Base-by-base conservation (phyloP, 2,113 vertebrate species). In the Cyprinodon tularosa region DNA sequence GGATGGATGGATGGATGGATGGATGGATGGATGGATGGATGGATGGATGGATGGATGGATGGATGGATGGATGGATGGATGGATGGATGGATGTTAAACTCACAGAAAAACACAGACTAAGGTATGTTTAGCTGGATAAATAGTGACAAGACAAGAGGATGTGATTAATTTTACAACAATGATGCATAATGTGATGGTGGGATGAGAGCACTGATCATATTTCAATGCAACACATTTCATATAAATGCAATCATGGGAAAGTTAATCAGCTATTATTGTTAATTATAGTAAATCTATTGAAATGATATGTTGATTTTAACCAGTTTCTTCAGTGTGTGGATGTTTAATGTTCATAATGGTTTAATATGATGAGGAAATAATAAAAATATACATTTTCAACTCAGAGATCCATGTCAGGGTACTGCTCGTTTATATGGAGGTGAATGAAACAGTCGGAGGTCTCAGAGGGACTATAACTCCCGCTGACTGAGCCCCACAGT, bases 401-500 rank as follows among this genome's bases (percentile, higher is more conserved):
- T 3, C 59, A 60, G 61, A 66, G 72, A 75, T 9, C 40, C 59
- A 78, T 44, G 68, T 78, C 17, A 69, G 73, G 73, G 72, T 65
- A 10, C 79, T 65, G 73, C 60, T 29, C 73, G 69, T 82, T 84
- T 67, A 57, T 76, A 78, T 40, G 67, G 78, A 68, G 42, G 66
- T 59, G 82, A 79, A 78, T 84, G 69, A 68, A 82, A 65, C 69
- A 81, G 80, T 45, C 39, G 57, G 66, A 68, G 50, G 81, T 83
- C 80, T 86, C 84, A 39, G 71, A 78, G 83, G 88, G 85, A 77
- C 85, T 63, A 13, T 57, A 77, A 68, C 90, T 88, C 86, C 80
- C 66, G 85, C 88, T 72, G 77, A 78, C 80, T 88, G 89, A 91
- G 82, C 77, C 78, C 80, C 80, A 81, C 68, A 80, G 82, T 86